Conservation (phyloP, 2,888 invertebrate species). For the Ceriagrion tenellum region DNA sequence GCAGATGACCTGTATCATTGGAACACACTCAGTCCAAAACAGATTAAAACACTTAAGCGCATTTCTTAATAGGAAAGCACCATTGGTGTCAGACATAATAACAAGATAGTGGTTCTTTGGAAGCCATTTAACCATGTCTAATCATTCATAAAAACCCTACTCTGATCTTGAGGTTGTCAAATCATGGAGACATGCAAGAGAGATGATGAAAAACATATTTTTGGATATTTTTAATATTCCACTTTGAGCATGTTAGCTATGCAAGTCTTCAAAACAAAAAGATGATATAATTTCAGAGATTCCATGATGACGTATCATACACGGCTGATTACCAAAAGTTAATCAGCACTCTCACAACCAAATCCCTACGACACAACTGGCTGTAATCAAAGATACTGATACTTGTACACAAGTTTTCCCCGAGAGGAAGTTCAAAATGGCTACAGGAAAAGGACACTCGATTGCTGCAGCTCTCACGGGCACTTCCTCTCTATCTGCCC, state of each 20-base stretch:
- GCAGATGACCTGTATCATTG: no score
- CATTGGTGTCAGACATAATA: no score
- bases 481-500: constrained; percentile 98
- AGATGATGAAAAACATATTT: no score
- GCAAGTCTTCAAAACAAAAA: not conserved
- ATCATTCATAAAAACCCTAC: no score
- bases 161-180: no score
- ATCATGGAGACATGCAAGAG: no score
- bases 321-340: not conserved
- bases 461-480: constrained; percentile 80
- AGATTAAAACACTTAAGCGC: no score
- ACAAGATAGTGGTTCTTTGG: no score
- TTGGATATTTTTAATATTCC: not conserved
- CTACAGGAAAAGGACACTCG: not conserved
- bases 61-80: no score
- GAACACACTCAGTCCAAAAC: no score
- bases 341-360: not conserved
- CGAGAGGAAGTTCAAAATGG: not conserved
- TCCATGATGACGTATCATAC: not conserved
- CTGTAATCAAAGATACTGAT: not conserved
- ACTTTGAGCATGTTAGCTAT: not conserved
- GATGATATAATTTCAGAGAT: not conserved
- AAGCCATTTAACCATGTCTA: no score
- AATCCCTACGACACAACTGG: not conserved
- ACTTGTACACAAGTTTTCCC: not conserved